Conservation (phyloP, 2,888 invertebrate species). For the Carpatolechia fugitivella region DNA sequence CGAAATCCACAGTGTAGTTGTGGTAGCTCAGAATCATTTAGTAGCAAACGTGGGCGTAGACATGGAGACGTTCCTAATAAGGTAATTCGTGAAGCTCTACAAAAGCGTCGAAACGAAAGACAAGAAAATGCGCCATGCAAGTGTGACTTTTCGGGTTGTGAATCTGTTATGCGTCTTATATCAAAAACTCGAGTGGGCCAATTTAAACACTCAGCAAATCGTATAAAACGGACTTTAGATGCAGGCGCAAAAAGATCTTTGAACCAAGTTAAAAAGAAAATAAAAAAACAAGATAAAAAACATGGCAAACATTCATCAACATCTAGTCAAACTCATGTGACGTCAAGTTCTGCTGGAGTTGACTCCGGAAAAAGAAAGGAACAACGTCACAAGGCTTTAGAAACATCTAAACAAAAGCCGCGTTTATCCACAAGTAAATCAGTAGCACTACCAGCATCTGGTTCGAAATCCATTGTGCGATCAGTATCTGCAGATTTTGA, state of each 20-base stretch:
- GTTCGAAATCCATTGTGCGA: background rate
- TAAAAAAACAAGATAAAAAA: background rate
- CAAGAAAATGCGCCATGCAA: background rate
- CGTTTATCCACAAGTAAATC: background rate
- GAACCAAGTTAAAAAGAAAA: background rate
- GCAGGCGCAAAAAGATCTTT: background rate
- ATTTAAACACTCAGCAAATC: background rate
- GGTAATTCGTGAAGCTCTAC: background rate
- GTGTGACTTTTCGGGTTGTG: background rate
- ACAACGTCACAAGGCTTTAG: background rate
- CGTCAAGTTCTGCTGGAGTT: background rate
- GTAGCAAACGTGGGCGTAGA: background rate
- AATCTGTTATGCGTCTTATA: background rate
- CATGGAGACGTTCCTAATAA: background rate
- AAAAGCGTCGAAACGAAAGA: background rate
- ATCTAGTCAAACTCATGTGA: background rate
- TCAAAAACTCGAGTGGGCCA: background rate
- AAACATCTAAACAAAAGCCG: background rate
- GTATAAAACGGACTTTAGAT: background rate
- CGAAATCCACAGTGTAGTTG: background rate
- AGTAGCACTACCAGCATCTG: background rate
- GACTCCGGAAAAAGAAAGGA: background rate
- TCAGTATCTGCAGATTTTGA: conserved; percentile 1
- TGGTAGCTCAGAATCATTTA: background rate
- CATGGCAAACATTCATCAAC: background rate